phyloP scores from a whole-genome alignment of 2,113 vertebrate species.

The Camelus dromedarius region DNA sequence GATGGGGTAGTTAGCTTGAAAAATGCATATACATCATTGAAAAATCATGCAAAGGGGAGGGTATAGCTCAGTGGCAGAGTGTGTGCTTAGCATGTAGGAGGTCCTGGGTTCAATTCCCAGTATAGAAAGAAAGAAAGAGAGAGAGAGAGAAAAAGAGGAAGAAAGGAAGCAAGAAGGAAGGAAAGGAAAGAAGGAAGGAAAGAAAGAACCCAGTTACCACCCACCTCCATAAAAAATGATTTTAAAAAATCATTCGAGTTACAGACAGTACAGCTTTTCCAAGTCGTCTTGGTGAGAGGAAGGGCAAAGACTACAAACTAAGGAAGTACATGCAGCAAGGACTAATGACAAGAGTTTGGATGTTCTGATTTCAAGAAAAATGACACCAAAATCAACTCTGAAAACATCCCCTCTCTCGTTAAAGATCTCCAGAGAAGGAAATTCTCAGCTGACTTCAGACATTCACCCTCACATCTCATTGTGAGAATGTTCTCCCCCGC shows the following conservation, averaged over 20 bases:
- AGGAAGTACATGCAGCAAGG: not conserved
- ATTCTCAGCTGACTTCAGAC: too few relatives aligned
- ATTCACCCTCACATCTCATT: rapidly evolving
- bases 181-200: too few relatives aligned
- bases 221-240: too few relatives aligned
- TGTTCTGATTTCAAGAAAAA: not conserved
- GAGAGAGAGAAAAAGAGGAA: too few relatives aligned
- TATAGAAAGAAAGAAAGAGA: too few relatives aligned
- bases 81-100: too few relatives aligned
- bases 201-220: too few relatives aligned
- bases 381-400: not conserved
- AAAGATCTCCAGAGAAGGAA: not conserved
- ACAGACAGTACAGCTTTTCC: not conserved
- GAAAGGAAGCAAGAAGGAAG: too few relatives aligned
- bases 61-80: too few relatives aligned
- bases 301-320: not conserved
- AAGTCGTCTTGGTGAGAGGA: not conserved
- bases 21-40: not conserved
- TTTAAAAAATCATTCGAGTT: not conserved
- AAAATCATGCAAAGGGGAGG: too few relatives aligned
- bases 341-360: not conserved
- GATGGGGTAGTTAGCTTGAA: not conserved
- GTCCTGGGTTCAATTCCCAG: too few relatives aligned
- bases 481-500: not conserved
- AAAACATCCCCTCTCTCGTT: too few relatives aligned